A percentile compares a stretch with the other conserved stretches of the same genome.
Evolutionary conservation across 1,140 invertebrate genomes (phyloP).

Genomic region (Aethina tumida): DNA sequence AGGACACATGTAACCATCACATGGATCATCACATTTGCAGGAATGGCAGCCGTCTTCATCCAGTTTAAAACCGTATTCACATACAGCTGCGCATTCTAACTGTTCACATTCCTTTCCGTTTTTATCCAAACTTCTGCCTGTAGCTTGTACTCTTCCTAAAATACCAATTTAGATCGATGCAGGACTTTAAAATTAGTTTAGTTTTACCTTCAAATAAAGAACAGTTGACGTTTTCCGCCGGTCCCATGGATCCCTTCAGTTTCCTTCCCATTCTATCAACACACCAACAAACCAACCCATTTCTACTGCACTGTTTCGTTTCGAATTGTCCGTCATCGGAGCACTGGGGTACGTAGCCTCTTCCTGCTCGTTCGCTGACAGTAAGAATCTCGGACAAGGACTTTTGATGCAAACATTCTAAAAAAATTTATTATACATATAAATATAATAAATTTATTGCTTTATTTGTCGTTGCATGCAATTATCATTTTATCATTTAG

Average conservation of each 20-base stretch:
- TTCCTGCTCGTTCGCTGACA: slow-evolving; percentile 64
- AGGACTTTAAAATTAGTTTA: slow-evolving; percentile 1
- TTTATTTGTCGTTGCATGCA: not conserved
- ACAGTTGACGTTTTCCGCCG: slow-evolving; percentile 59
- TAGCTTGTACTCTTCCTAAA: slow-evolving; percentile 35
- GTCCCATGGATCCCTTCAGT: slow-evolving; percentile 65
- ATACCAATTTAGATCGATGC: slow-evolving; percentile 6
- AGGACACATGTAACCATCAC: slow-evolving; percentile 64
- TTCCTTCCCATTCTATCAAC: slow-evolving; percentile 67
- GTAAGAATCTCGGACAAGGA: slow-evolving; percentile 66
- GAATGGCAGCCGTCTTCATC: slow-evolving; percentile 69
- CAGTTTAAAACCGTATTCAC: slow-evolving; percentile 73
- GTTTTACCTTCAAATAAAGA: slow-evolving; percentile 31
- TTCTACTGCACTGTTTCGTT: slow-evolving; percentile 66
- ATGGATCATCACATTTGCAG: slow-evolving; percentile 78
- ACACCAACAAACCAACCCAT: slow-evolving; percentile 80
- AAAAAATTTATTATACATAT: slow-evolving; percentile 9
- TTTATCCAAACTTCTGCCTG: slow-evolving; percentile 38
- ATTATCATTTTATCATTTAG: too few relatives aligned
- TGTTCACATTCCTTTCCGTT: slow-evolving; percentile 38
- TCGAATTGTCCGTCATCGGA: slow-evolving; percentile 57
- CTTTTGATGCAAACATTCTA: slow-evolving; percentile 61
- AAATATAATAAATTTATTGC: not conserved
- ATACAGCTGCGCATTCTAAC: slow-evolving; percentile 64
- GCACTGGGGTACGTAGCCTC: slow-evolving; percentile 76